Percentiles rank a stretch among this genome's conserved stretches.
These are phyloP conservation scores for Leptopilina boulardi DNA, from an alignment of 1,140 invertebrate species.

Conservation along the genomic window DNA sequence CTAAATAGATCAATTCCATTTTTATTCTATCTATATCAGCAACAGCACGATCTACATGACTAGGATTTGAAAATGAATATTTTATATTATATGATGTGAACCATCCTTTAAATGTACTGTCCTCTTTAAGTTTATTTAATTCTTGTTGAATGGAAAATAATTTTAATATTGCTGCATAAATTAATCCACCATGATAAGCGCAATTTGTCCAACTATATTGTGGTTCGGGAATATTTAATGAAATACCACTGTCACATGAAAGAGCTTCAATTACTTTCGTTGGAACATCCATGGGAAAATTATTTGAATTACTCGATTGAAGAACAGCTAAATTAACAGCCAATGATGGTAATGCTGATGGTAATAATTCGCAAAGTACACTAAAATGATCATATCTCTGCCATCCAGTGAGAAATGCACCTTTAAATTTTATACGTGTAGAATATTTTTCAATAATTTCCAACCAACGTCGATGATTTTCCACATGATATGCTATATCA, in stretches of 20 bases:
- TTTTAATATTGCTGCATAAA: constrained; percentile 64
- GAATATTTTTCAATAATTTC: constrained; percentile 78
- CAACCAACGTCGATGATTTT: constrained; percentile 86
- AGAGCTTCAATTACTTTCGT: constrained; percentile 57
- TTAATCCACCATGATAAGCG: constrained; percentile 61
- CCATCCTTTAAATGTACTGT: constrained; percentile 80
- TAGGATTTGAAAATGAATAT: constrained; percentile 85
- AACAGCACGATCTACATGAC: constrained; percentile 83
- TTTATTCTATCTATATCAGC: constrained; percentile 80
- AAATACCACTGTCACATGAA: constrained; percentile 63
- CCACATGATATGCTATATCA: constrained; percentile 78
- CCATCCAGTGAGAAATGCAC: constrained; percentile 83
- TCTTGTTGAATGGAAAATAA: constrained; percentile 65
- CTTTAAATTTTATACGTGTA: constrained; percentile 77
- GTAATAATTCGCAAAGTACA: constrained; percentile 85
- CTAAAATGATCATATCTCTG: constrained; percentile 90
- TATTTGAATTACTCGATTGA: constrained; percentile 61
- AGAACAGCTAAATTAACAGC: constrained; percentile 78
- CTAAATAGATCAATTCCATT: constrained; percentile 79
- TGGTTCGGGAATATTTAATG: constrained; percentile 67
- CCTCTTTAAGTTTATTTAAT: constrained; percentile 67
- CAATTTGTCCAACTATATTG: constrained; percentile 73
- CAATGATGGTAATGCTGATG: constrained; percentile 82
- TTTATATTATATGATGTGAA: constrained; percentile 87
- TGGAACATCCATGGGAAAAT: constrained; percentile 62